These are phyloP conservation scores for Apodemus speciosus DNA, from an alignment of 2,113 vertebrate species.

Conservation along the genomic window DNA sequence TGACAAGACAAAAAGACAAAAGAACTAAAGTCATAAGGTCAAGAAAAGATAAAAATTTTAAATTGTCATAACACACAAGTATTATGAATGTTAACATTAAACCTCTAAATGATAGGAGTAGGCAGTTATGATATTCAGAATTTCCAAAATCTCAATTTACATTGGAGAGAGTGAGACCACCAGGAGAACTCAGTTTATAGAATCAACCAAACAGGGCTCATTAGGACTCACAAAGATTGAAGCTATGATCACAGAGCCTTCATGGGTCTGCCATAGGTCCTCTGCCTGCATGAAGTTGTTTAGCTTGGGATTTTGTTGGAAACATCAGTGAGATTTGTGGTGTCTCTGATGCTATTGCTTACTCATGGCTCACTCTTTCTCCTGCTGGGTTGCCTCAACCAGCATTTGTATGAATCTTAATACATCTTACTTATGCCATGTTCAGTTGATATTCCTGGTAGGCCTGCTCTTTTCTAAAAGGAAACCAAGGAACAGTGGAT, in stretches of 20 bases:
- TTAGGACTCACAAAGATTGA: neutral
- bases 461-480: neutral
- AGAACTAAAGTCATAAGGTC: neutral
- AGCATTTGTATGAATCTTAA: neutral
- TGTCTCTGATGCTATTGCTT: neutral
- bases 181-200: neutral
- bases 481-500: neutral
- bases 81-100: neutral
- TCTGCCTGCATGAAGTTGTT: neutral
- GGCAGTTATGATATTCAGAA: neutral
- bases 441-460: neutral
- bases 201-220: neutral
- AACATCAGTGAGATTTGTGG: neutral
- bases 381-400: neutral
- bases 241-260: neutral
- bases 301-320: neutral
- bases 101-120: neutral
- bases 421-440: neutral
- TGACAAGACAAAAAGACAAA: neutral
- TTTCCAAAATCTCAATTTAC: neutral
- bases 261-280: neutral
- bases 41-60: neutral
- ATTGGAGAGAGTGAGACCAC: neutral
- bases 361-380: neutral
- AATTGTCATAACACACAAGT: too few relatives aligned